Percentiles rank a stretch among this genome's conserved stretches.
These are phyloP conservation scores for Borostomias antarcticus DNA, from an alignment of 2,797 vertebrate species.

Conservation along the genomic window DNA sequence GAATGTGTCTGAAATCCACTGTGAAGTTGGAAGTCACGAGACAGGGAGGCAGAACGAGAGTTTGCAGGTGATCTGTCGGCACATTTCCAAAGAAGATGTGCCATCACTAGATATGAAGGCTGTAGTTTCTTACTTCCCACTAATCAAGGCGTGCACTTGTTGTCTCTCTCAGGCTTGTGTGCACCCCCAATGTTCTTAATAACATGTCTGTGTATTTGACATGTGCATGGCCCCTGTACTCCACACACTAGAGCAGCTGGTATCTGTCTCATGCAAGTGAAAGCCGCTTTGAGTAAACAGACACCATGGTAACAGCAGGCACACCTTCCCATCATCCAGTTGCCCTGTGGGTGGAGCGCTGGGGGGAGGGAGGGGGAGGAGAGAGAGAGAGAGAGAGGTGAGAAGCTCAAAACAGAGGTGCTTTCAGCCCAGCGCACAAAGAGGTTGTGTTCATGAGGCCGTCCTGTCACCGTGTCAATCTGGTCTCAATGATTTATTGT, in stretches of 20 bases:
- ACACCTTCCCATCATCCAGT: slow-evolving; percentile 61
- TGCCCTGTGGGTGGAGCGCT: slow-evolving; percentile 48
- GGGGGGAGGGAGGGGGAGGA: slow-evolving; percentile 9
- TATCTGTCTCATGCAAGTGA: slow-evolving; percentile 36
- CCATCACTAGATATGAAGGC: too few species aligned
- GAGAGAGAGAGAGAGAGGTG: background rate
- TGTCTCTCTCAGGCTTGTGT: too few species aligned
- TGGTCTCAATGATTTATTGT: slow-evolving; percentile 64
- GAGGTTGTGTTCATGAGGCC: slow-evolving; percentile 40
- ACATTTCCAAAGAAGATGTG: slow-evolving; percentile 53
- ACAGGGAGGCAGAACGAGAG: slow-evolving; percentile 20
- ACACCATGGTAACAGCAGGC: slow-evolving; percentile 46
- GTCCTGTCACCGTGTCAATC: slow-evolving; percentile 51
- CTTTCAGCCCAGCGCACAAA: slow-evolving; percentile 57
- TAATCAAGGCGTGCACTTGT: background rate
- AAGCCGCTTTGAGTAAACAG: slow-evolving; percentile 59
- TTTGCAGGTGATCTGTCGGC: slow-evolving; percentile 43
- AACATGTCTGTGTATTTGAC: background rate
- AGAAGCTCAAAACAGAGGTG: slow-evolving; percentile 43
- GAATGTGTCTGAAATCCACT: slow-evolving; percentile 49
- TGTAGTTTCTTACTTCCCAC: background rate
- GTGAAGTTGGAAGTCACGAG: slow-evolving; percentile 52
- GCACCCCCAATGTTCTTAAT: background rate
- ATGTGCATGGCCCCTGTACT: background rate
- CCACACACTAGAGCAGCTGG: slow-evolving; percentile 54